A percentile compares a stretch with the other conserved stretches of the same genome.
Evolutionary conservation across 2,797 vertebrate species (phyloP).

Genomic region (Gallinago stenura): DNA sequence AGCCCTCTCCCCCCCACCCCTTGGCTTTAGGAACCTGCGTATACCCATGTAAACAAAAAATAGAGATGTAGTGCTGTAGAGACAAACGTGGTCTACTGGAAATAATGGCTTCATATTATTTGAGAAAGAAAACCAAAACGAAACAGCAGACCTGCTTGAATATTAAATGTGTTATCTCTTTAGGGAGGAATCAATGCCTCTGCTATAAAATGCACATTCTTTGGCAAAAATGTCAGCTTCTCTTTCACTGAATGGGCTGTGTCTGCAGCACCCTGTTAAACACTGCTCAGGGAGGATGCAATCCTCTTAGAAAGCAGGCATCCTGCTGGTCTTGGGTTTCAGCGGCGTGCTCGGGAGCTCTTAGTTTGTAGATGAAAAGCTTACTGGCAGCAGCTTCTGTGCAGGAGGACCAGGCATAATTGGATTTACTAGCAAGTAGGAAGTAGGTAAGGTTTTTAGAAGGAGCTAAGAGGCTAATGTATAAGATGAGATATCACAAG

Average conservation of each 20-base stretch:
- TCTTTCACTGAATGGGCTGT: not conserved
- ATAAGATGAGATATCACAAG: not conserved
- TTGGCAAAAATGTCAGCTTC: not conserved
- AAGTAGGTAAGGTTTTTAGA: not conserved
- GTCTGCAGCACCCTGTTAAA: not conserved
- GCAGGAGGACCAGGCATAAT: not conserved
- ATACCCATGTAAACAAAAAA: not conserved
- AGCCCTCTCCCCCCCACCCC: not conserved
- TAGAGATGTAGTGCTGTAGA: not conserved
- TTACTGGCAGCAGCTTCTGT: not conserved
- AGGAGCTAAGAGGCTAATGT: not conserved
- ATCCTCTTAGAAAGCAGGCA: not conserved
- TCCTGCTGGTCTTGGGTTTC: not conserved
- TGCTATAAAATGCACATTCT: not conserved
- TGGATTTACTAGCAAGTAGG: conserved; percentile 5
- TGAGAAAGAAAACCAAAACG: not conserved
- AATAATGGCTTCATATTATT: not conserved
- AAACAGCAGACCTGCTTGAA: not conserved
- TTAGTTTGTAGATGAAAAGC: not conserved
- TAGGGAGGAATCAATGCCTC: not conserved
- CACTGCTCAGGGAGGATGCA: not conserved
- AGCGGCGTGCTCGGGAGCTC: not conserved
- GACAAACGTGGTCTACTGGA: not conserved
- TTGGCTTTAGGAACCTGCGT: not conserved
- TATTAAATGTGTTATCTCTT: not conserved